Evolutionary conservation across 2,888 invertebrate species (phyloP), one percentile per base, ranked within the genome.

Genomic region (Nomada flava): DNA sequence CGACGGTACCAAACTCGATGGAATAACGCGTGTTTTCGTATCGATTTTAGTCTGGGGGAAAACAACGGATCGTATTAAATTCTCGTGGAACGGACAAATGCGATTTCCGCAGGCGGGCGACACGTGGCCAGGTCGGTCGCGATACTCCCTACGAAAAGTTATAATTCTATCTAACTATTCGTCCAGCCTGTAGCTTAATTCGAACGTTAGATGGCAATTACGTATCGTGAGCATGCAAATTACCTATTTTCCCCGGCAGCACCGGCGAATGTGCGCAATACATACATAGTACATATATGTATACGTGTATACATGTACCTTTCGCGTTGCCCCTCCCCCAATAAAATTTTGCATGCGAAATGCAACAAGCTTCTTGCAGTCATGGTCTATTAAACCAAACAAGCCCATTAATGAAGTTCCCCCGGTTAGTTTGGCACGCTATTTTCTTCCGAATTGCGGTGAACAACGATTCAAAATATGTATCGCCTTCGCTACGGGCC

Each of bases 101-200:
- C 42, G 73, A 55, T 55, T 73, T 59, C 53, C 59, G 63, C 1
- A 47, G 64, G 47, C 10, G 23, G 57, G 13, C 20, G 70, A 62
- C 11, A 50, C 69, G 36, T 18, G 20, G 55, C 26, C 26, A 20
- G 26, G 15, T 23, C 2, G 76, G 60, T 15, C 65, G 20, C 69
- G 76, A 65, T 68, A 63, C 76, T 67, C 67, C 47, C 26, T n/a
- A 23, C 13, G 79, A 74, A 84, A 83, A 85, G 74, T 84, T 86
- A 81, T 87, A 84, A 81, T 88, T 79, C 79, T 76, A 64, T 76
- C 71, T 71, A 82, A 87, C 87, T 86, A 82, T 85, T 85, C 85
- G 68, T 62, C 76, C 67, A 60, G 72, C 5, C 60, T 68, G 79
- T 79, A 69, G 77, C 82, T 79, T 76, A 78, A 86, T 86, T 86